These are phyloP conservation scores for Notocelia uddmanniana DNA, from an alignment of 2,888 invertebrate genomes.

Conservation along the genomic window DNA sequence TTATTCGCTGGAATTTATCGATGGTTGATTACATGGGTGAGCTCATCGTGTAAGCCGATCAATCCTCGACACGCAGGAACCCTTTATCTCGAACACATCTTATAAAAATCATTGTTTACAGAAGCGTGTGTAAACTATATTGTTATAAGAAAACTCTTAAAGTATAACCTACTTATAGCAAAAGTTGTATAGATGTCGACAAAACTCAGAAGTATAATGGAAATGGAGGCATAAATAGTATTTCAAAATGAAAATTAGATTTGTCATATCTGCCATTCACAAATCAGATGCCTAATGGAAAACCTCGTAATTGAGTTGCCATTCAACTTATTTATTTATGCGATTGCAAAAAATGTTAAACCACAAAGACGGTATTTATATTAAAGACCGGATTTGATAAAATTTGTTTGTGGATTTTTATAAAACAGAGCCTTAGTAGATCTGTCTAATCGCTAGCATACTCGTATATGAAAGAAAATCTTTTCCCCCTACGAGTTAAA, in stretches of 20 bases:
- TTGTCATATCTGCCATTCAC: not conserved
- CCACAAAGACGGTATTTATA: not conserved
- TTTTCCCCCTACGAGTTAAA: not conserved
- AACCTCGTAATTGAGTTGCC: not conserved
- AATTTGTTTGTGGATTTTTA: too few relatives aligned
- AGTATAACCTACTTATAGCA: not conserved
- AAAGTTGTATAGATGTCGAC: too few relatives aligned
- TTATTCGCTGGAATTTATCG: slow-evolving; percentile 7
- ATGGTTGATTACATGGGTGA: slow-evolving; percentile 1
- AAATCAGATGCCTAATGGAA: too few relatives aligned
- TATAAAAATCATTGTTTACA: slow-evolving; percentile 3
- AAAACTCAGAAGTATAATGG: too few relatives aligned
- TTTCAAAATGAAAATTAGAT: not conserved
- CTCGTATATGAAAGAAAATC: not conserved
- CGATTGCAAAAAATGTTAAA: not conserved
- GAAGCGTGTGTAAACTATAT: not conserved
- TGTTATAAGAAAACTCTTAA: not conserved
- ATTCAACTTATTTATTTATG: not conserved
- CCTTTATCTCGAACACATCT: slow-evolving; percentile 2
- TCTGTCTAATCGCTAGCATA: not conserved
- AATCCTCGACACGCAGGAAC: slow-evolving; percentile 3
- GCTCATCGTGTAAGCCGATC: slow-evolving; percentile 3
- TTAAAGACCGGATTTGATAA: too few relatives aligned
- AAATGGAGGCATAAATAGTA: not conserved
- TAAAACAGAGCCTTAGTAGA: too few relatives aligned